phyloP scores from a whole-genome alignment of 2,797 vertebrate species.

The Moxostoma hubbsi region DNA sequence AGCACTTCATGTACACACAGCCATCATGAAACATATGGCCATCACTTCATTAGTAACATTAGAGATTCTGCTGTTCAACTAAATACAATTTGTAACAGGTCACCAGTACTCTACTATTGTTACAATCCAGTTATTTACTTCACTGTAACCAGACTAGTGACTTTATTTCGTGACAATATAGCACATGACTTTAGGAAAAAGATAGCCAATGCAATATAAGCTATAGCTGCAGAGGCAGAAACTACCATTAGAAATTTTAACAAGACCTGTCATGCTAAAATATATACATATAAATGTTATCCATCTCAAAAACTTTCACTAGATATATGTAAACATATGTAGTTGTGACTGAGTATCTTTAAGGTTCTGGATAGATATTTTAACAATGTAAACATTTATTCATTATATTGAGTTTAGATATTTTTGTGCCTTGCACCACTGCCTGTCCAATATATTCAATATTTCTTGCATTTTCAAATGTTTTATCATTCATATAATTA shows the following conservation, averaged over 20 bases:
- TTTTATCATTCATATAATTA: too few relatives aligned
- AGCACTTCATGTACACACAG: slow-evolving; percentile 22
- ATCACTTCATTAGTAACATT: slow-evolving; percentile 27
- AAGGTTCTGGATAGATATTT: too few relatives aligned
- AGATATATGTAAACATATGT: slow-evolving; percentile 28
- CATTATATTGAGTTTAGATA: too few relatives aligned
- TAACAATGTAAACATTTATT: too few relatives aligned
- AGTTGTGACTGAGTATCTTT: not conserved
- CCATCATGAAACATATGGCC: not conserved
- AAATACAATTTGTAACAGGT: slow-evolving; percentile 24
- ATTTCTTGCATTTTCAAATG: too few relatives aligned
- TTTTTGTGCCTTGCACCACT: too few relatives aligned
- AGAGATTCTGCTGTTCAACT: slow-evolving; percentile 17
- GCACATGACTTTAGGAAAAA: slow-evolving; percentile 39
- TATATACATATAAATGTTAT: slow-evolving; percentile 52
- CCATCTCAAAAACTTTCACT: slow-evolving; percentile 37
- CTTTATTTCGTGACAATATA: slow-evolving; percentile 47
- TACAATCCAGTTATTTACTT: slow-evolving; percentile 12
- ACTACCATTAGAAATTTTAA: not conserved
- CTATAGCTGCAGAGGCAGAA: too few relatives aligned
- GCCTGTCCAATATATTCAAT: too few relatives aligned
- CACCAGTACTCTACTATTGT: slow-evolving; percentile 20
- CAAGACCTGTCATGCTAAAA: slow-evolving; percentile 59
- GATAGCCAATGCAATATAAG: too few relatives aligned
- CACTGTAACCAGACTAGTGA: slow-evolving; percentile 41